phyloP scores from a whole-genome alignment of 2,888 invertebrate genomes.

The Caenorhabditis wallacei region DNA sequence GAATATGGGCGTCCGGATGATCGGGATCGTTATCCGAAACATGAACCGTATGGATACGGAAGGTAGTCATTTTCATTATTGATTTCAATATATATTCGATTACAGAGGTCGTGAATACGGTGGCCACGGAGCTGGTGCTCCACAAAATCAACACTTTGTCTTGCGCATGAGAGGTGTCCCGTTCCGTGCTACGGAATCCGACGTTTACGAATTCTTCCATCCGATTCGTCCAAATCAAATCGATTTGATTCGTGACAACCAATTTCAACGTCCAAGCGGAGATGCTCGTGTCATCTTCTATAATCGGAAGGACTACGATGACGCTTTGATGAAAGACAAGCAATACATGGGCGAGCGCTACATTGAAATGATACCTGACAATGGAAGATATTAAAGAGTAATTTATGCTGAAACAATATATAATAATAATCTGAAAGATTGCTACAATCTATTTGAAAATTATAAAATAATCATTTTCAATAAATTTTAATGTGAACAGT shows the following conservation, averaged over 20 bases:
- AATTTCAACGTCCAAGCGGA: slow-evolving; percentile 67
- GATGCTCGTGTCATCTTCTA: slow-evolving; percentile 67
- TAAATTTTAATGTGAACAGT: not conserved
- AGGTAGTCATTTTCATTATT: slow-evolving; percentile 20
- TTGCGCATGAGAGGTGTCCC: slow-evolving; percentile 73
- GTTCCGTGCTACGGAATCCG: slow-evolving; percentile 70
- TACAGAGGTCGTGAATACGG: slow-evolving; percentile 42
- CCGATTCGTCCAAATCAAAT: slow-evolving; percentile 67
- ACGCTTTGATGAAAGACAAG: slow-evolving; percentile 71
- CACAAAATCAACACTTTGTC: slow-evolving; percentile 58
- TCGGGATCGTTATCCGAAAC: slow-evolving; percentile 32
- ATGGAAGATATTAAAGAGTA: slow-evolving; percentile 57
- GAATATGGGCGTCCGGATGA: slow-evolving; percentile 63
- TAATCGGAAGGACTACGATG: slow-evolving; percentile 70
- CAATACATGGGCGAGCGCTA: slow-evolving; percentile 71
- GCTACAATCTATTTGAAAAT: not conserved
- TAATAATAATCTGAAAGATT: not conserved
- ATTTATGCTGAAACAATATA: not conserved
- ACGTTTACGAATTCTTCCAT: slow-evolving; percentile 71
- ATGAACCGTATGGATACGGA: slow-evolving; percentile 52
- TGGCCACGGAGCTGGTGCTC: not conserved
- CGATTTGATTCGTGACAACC: slow-evolving; percentile 67
- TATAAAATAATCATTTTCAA: too few species aligned
- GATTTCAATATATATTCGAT: not conserved
- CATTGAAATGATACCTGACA: slow-evolving; percentile 67